Evolutionary conservation across 92 coral and sea anemone species (phyloP).

Genomic region (Phenganax stokvisi): DNA sequence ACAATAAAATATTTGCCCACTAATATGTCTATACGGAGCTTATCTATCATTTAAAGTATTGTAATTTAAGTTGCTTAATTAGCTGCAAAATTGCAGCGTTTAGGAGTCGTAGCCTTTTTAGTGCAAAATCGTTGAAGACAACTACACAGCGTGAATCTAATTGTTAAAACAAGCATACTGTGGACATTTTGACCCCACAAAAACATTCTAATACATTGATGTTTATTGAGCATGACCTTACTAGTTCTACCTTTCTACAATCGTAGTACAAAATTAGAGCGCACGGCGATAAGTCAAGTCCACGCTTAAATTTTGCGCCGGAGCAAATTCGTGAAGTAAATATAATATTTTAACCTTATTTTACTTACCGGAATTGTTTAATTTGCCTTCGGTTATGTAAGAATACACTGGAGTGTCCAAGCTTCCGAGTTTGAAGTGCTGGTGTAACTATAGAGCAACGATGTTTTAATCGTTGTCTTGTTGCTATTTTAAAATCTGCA

Average conservation of each 20-base stretch:
- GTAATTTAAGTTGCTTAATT: no score
- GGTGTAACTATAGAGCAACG: neutral
- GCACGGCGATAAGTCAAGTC: no score
- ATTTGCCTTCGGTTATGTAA: no score
- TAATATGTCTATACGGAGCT: no score
- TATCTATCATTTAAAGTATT: no score
- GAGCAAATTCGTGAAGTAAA: no score
- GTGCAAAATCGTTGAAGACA: conserved; percentile 16
- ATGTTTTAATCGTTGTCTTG: neutral
- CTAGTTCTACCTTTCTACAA: neutral
- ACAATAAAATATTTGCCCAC: neutral
- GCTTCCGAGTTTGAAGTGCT: conserved; percentile 5
- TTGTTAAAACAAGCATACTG: conserved; percentile 34
- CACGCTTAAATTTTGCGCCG: no score
- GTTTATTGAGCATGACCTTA: neutral
- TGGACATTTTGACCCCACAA: conserved; percentile 3
- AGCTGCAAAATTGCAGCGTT: neutral
- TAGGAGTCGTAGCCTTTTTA: conserved; percentile 20
- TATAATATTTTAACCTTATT: no score
- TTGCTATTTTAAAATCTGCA: neutral
- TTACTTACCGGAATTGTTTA: no score
- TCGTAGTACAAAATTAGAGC: neutral
- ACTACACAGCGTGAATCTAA: conserved; percentile 25
- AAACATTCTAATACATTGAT: conserved; percentile 11
- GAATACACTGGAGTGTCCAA: no score